Conservation (phyloP, 2,797 vertebrate species). For the Perodicticus potto region DNA sequence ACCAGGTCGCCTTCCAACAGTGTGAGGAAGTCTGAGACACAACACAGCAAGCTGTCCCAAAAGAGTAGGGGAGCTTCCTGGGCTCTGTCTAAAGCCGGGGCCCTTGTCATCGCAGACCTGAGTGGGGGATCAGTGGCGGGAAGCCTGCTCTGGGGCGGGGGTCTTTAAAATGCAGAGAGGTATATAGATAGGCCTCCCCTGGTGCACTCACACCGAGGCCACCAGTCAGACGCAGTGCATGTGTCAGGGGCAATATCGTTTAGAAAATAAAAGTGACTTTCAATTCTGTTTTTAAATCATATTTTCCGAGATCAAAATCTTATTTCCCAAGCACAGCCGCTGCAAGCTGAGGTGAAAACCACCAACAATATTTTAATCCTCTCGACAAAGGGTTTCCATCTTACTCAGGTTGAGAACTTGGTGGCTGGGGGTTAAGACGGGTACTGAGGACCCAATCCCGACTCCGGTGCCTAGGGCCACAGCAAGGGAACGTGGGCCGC, state of each 20-base stretch:
- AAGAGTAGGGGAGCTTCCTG: background rate
- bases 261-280: constrained; percentile 81
- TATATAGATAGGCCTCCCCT: background rate
- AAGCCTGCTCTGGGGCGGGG: rapidly evolving
- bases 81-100: background rate
- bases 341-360: constrained; percentile 70
- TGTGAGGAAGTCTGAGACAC: background rate
- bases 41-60: background rate
- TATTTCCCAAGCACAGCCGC: constrained; percentile 79
- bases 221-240: background rate
- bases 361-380: constrained; percentile 32
- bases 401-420: rapidly evolving
- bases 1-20: background rate
- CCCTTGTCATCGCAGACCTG: rapidly evolving
- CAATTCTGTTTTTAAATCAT: constrained; percentile 84
- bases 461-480: background rate
- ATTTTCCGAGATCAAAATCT: constrained; percentile 84
- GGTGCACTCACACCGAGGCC: background rate
- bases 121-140: background rate
- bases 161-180: background rate
- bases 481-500: rapidly evolving
- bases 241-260: constrained; percentile 82
- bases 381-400: background rate
- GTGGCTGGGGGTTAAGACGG: background rate
- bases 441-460: background rate